Conservation (phyloP, 2,113 vertebrate genomes). For the Rostratula benghalensis region DNA sequence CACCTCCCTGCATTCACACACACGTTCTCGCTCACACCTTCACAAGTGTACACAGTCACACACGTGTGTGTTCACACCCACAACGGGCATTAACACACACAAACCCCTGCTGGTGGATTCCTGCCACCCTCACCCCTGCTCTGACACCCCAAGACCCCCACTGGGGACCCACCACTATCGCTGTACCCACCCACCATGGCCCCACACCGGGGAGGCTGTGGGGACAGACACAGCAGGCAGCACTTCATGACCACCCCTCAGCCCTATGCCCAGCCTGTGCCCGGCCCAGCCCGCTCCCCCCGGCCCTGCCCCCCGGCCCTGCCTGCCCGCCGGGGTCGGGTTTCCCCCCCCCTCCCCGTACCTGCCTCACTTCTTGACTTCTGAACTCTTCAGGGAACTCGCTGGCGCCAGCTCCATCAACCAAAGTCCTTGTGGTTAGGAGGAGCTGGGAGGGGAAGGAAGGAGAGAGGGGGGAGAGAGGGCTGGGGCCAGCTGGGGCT, state of each 20-base stretch:
- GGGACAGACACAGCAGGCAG: no score
- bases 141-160: not conserved
- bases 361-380: conserved; percentile 75
- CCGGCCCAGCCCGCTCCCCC: not conserved
- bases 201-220: not conserved
- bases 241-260: accelerated
- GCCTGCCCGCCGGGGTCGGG: conserved; percentile 31
- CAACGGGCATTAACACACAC: not conserved
- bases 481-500: not conserved
- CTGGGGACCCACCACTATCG: not conserved
- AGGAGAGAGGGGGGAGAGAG: not conserved
- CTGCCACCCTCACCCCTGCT: not conserved
- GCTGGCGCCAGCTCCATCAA: conserved; percentile 82
- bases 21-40: accelerated
- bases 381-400: conserved; percentile 77
- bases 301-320: not conserved
- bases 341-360: conserved; percentile 50
- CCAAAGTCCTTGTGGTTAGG: conserved; percentile 75
- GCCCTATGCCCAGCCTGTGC: not conserved
- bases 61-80: not conserved
- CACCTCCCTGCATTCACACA: no score
- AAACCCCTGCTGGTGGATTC: not conserved
- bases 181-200: not conserved
- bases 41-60: accelerated
- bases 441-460: conserved; percentile 46